Evolutionary conservation across 2,113 vertebrate species (phyloP), one percentile per base, ranked within the genome.

Genomic region (Semnornis frantzii): DNA sequence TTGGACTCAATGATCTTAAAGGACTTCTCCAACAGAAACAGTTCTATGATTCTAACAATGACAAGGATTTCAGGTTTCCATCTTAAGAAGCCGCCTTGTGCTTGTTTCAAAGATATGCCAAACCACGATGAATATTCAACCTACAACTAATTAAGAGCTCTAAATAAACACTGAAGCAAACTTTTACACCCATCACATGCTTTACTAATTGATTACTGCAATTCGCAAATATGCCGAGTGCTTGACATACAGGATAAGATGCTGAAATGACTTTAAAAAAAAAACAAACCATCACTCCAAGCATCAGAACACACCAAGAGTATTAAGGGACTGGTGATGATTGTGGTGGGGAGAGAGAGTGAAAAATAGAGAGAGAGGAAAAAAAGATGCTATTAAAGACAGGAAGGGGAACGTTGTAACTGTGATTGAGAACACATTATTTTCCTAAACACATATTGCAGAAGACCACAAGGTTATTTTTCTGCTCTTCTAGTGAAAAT

Each of bases 391-490:
- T 37, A 37, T 37, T 37, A 37, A 37, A 37, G 37, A 37, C 37
- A 37, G 37, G 37, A 37, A 37, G 37, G 89, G 63, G 82, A 94
- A 76, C 57, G 44, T 72, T 82, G 52, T 66, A 68, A 24, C 63
- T 72, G 68, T 39, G 84, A 92, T 87, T 93, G 87, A 92, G 84
- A 86, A 89, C 81, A 86, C 62, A 31, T 94, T 85, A 76, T 89
- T 94, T 91, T 92, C 78, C 89, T 92, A 89, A 27, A 89, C 66
- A 95, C 44, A 69, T 75, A 91, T 81, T 39, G 81, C 66, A 83
- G 87, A 93, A 89, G 54, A 54, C 3, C 73, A 64, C 25, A 42
- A 69, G 58, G 30, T 60, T 80, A 31, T 81, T 89, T 85, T 84
- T 37, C 82, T 82, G 62, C 84, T 68, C 84, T 89, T 80, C 86